Conservation (phyloP, 2,113 vertebrate genomes). For the western clawed frog (Xenopus tropicalis) region DNA sequence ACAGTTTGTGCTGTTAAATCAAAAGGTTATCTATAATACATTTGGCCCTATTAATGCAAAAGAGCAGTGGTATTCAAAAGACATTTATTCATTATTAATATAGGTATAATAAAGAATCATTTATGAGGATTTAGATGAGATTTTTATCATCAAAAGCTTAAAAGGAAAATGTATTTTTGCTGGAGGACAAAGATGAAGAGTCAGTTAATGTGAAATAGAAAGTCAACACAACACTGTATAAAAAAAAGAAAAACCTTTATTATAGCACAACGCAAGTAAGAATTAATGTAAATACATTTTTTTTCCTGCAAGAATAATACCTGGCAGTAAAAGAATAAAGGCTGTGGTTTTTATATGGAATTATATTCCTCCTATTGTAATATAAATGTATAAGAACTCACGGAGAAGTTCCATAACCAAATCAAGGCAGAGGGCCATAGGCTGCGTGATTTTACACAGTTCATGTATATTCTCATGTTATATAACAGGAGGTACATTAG, state of each 20-base stretch:
- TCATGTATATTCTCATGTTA: too few species aligned
- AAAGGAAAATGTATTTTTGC: conserved; percentile 77
- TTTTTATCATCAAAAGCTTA: conserved; percentile 80
- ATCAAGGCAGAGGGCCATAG: too few species aligned
- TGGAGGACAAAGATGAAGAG: conserved; percentile 63
- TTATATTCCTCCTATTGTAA: too few species aligned
- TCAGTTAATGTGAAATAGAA: conserved; percentile 59
- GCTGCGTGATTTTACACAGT: too few species aligned
- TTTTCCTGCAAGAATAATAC: too few species aligned
- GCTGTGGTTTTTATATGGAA: too few species aligned
- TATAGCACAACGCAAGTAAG: background rate
- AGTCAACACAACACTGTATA: conserved; percentile 64
- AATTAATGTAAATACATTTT: background rate
- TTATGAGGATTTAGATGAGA: conserved; percentile 79
- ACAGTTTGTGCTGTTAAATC: conserved; percentile 78
- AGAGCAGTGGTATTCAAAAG: conserved; percentile 72
- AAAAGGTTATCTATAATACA: conserved; percentile 82
- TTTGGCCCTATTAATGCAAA: conserved; percentile 71
- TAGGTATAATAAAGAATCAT: conserved; percentile 82
- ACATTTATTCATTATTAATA: conserved; percentile 86
- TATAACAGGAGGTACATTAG: too few species aligned
- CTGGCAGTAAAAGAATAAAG: too few species aligned
- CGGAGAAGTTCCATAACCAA: too few species aligned
- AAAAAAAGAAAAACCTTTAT: conserved; percentile 27
- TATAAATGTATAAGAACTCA: too few species aligned